A percentile compares a stretch with the other conserved stretches of the same genome.
These are phyloP conservation scores for Symphodus melops DNA, from an alignment of 2,113 vertebrate species.

Conservation along the genomic window DNA sequence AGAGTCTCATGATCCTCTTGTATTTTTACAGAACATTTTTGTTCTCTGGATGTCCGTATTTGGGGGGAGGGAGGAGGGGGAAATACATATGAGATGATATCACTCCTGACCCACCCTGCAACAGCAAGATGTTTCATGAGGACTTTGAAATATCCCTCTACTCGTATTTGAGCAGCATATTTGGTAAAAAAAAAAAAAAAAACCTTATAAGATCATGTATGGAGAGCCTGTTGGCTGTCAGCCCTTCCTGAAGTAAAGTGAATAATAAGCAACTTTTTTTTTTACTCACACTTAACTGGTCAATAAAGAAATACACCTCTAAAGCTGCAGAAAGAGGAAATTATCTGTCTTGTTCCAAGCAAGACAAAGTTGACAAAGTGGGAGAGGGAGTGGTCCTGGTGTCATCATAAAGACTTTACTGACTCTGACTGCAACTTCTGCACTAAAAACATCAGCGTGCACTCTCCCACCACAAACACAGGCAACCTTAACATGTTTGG, in stretches of 20 bases:
- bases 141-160: background rate
- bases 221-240: background rate
- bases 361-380: background rate
- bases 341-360: background rate
- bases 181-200: background rate
- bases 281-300: background rate
- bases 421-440: background rate
- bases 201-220: background rate
- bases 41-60: conserved; percentile 16
- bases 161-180: background rate
- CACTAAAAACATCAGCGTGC: too few relatives aligned
- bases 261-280: background rate
- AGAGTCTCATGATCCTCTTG: background rate
- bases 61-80: conserved; percentile 6
- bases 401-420: conserved; percentile 3
- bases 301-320: background rate
- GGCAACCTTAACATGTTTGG: too few relatives aligned
- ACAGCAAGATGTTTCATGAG: conserved; percentile 1
- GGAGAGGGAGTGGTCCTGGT: background rate
- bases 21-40: conserved; percentile 25
- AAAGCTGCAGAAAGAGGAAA: background rate
- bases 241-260: too few relatives aligned
- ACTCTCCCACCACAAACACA: too few relatives aligned
- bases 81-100: conserved; percentile 51
- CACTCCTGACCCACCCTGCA: conserved; percentile 23